phyloP scores from a whole-genome alignment of 37 sponge, comb jelly and placozoan genomes.

The Haliclona indistincta region DNA sequence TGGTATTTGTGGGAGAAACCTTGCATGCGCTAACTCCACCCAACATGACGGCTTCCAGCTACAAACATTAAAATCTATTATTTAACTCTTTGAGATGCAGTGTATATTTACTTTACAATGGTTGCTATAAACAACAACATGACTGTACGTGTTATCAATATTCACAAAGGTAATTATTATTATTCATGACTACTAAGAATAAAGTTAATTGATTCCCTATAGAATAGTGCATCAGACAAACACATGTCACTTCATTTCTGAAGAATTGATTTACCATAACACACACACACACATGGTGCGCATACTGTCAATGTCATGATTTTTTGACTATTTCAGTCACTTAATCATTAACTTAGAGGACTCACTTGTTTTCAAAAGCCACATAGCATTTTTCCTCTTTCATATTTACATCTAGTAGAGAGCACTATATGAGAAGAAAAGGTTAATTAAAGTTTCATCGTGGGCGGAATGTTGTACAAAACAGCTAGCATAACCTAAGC shows the following conservation, averaged over 20 bases:
- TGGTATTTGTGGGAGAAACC: conserved; percentile 23
- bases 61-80: not conserved
- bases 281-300: not conserved
- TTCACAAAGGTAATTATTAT: not conserved
- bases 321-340: not conserved
- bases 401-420: conserved; percentile 38
- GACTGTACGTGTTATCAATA: not conserved
- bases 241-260: not conserved
- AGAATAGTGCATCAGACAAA: not conserved
- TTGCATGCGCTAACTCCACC: conserved; percentile 39
- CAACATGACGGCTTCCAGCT: conserved; percentile 65
- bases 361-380: conserved; percentile 61
- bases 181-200: not conserved
- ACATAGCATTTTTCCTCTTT: conserved; percentile 34
- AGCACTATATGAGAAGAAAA: conserved; percentile 31
- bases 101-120: not conserved
- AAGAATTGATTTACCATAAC: not conserved
- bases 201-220: not conserved
- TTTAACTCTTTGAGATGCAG: conserved; percentile 1
- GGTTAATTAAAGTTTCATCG: too few relatives aligned
- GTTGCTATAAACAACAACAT: not conserved
- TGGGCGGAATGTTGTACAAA: not conserved
- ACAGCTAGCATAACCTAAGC: conserved; percentile 1
- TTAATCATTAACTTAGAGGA: too few relatives aligned
- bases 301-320: not conserved